Evolutionary conservation across 2,888 invertebrate genomes (phyloP).

Genomic region (Cephus nigrinus): DNA sequence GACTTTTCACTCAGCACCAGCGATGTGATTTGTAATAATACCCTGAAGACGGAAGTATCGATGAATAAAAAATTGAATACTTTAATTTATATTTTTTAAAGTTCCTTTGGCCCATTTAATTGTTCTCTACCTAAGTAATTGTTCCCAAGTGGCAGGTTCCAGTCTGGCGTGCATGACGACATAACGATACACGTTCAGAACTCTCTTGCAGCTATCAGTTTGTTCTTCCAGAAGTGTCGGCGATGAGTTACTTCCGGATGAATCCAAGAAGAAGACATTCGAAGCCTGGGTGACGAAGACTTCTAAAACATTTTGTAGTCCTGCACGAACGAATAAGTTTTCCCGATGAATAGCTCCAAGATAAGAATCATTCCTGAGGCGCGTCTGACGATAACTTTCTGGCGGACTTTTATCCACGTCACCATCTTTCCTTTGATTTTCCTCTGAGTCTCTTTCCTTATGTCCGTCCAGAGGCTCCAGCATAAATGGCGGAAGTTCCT

Average conservation of each 20-base stretch:
- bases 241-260: constrained; percentile 67
- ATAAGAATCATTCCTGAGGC: constrained; percentile 86
- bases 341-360: constrained; percentile 85
- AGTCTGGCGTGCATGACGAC: constrained; percentile 97
- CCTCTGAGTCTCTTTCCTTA: constrained; percentile 58
- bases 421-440: constrained; percentile 48
- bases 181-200: constrained; percentile 94
- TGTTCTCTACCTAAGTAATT: constrained; percentile 54
- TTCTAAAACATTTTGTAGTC: constrained; percentile 85
- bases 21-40: constrained; percentile 91
- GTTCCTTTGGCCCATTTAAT: background rate
- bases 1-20: constrained; percentile 85
- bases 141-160: constrained; percentile 91
- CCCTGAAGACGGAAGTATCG: constrained; percentile 57
- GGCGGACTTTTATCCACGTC: constrained; percentile 58
- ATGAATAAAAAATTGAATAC: background rate
- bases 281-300: constrained; percentile 95
- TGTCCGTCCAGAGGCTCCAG: constrained; percentile 73
- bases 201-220: constrained; percentile 95
- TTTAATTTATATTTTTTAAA: background rate
- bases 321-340: constrained; percentile 83
- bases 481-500: constrained; percentile 85
- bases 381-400: constrained; percentile 60
- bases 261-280: constrained; percentile 88
- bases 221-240: constrained; percentile 87